phyloP scores from a whole-genome alignment of 2,113 vertebrate species.

The Mastomys coucha region DNA sequence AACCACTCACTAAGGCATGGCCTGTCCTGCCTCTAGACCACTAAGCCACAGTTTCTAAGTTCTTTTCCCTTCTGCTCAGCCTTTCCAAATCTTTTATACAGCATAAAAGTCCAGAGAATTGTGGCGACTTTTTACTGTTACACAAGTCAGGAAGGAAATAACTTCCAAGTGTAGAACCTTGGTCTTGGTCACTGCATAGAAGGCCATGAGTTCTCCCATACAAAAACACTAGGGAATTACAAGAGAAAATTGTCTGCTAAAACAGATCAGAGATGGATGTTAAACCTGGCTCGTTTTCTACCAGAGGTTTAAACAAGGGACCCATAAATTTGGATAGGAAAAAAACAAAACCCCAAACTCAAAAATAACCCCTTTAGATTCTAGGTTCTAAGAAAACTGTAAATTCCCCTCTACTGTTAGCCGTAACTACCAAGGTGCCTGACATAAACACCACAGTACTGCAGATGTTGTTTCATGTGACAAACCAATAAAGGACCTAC shows the following conservation, averaged over 20 bases:
- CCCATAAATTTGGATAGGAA: background rate
- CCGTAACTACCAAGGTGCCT: background rate
- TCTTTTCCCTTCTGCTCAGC: background rate
- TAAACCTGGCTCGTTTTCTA: background rate
- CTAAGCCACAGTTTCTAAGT: background rate
- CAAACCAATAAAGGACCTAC: too few species aligned
- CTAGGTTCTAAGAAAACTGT: background rate
- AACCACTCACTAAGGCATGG: background rate
- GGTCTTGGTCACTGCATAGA: background rate
- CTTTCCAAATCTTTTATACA: background rate
- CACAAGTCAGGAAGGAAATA: accelerated
- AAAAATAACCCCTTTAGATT: background rate
- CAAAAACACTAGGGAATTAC: background rate
- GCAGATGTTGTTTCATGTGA: background rate
- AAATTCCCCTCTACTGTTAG: background rate
- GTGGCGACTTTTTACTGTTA: background rate
- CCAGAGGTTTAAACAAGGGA: background rate
- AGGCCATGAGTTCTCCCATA: background rate
- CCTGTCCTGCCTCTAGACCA: background rate
- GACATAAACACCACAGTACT: background rate
- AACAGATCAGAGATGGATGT: background rate
- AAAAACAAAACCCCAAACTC: background rate
- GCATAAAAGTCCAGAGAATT: background rate
- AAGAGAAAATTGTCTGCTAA: background rate
- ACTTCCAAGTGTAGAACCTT: background rate